Evolutionary conservation across 2,113 vertebrate species (phyloP), one percentile per base, ranked within the genome.

Genomic region (Anoplopoma fimbria): DNA sequence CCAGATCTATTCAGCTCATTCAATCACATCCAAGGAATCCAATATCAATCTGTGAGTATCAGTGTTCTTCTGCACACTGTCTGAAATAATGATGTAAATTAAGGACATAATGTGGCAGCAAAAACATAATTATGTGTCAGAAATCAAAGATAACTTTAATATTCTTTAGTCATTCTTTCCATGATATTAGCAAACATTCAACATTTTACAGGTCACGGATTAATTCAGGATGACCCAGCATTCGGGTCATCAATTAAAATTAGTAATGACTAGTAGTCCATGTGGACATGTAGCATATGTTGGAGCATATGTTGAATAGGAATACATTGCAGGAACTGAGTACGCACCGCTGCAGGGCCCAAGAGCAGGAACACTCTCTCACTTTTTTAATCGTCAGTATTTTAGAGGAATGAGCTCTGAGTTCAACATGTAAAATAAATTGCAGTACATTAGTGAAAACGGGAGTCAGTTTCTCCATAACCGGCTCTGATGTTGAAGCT

Each of bases 221-320:
- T 86, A 79, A 84, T 71, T 89, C 73, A 84, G 62, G 76, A 87
- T 87, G 79, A 85, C 65, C 72, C 27, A 55, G 53, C 79, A 69
- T 86, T 64, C 81, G 81, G 79, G 72, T 86, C 90, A 83, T 83
- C 53, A 74, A 70, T 69, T 85, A 82, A 81, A 86, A 91, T 91
- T 86, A 83, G 84, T 84, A 89, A 89, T 92, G 19, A 45, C 85
- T 62, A 80, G 85, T 71, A 47, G 15, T 71, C 62, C 57, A 79
- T 60, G 82, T 85, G 81, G 82, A 89, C 77, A 61, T 77, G 58
- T 42, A 83, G 77, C 89, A 93, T 92, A 93, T 84, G 89, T 51
- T 84, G 55, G 21, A 75, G 76, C 89, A 94, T 91, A 93, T 92
- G 93, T 88, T 88, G 83, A 45, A 45, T 49, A 2, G 33, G 62